Evolutionary conservation across 1,140 invertebrate species (phyloP), one percentile per base, ranked within the genome.

Genomic region (Akabosia matsudoensis): DNA sequence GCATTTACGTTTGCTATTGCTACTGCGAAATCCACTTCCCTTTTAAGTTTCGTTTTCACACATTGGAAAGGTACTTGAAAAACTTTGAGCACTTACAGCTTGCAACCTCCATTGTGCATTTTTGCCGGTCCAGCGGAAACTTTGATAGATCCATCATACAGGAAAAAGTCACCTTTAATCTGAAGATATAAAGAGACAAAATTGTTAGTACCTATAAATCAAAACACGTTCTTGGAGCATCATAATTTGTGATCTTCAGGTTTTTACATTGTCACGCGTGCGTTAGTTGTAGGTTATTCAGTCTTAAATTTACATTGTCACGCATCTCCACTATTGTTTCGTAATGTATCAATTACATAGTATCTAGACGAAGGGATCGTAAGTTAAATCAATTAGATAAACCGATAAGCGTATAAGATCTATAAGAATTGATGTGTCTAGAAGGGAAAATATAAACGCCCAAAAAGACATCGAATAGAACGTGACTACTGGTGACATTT

Each of bases 141-240:
- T 88, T 87, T 0, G 87, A 88, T 2, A 90, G 83, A 80, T 90
- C 88, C 86, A 89, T 89, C 88, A 90, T 90, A 82, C 88, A 89
- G 1, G 88, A 88, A 82, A 90, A 90, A 10, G 86, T 86, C 33
- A 90, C 80, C 78, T 88, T 88, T 73, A 90, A 84, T 82, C 88
- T 89, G 82, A 70, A 86, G 83, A 72, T 37, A 3, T 26, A 22
- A 14, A 34, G n/a, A n/a, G n/a, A n/a, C n/a, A n/a, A n/a, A n/a
- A n/a, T n/a, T n/a, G n/a, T n/a, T n/a, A n/a, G n/a, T n/a, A n/a
- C n/a, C 45, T 45, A 72, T 45, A 10, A 34, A 37, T 72, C 4
- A 34, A 37, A 72, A 26, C 13, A 24, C 3, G 24, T 37, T 10
- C 37, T 13, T 28, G 34, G 34, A 45, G 70, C n/a, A 72, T 30